Base-by-base conservation (phyloP, 2,113 vertebrate genomes). In the Pangasianodon gigas region DNA sequence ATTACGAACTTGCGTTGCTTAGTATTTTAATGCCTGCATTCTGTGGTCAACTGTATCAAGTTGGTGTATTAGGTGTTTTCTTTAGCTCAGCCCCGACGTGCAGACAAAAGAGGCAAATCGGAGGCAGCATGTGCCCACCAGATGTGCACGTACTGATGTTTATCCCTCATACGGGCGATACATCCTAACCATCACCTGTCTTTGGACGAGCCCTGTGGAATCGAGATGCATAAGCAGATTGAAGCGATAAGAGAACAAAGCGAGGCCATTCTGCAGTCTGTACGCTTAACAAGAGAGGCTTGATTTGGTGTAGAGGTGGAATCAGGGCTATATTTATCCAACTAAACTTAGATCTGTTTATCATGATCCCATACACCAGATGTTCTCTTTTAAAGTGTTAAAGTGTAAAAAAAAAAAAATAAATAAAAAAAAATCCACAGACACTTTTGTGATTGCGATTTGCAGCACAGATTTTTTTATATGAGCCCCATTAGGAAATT, bases 121-220 rank as follows among this genome's bases (percentile, higher is more conserved):
- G 56, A 58, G 86, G 87, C 87, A 56, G 44, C 92, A 93, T 90
- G 89, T 93, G 92, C 81, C 54, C n/a, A 85, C 92, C 92, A 93
- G 92, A 93, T 93, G 92, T 94, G 87, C 88, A 88, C 58, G 44
- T 85, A 10, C 88, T 89, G 89, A 51, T 67, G 58, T 91, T 81
- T 86, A 77, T 87, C 79, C 41, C 85, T 56, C 75, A 75, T 84
- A 86, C 56, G 32, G 62, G 81, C 56, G 41, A n/a, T 10, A 52
- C 83, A 85, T 87, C 75, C n/a, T 75, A 80, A 85, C 87, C 84
- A 86, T 84, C 87, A 74, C 89, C 87, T 87, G 90, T 77, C 81
- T 79, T 81, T 77, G 77, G 84, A 85, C 62, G 44, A 58, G 46
- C 65, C 48, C 84, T 54, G 67, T 24, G 77, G 62, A 60, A 44